A percentile compares a stretch with the other conserved stretches of the same genome.
These are phyloP conservation scores for Crenichthys baileyi DNA, from an alignment of 2,797 vertebrate species.

Conservation along the genomic window DNA sequence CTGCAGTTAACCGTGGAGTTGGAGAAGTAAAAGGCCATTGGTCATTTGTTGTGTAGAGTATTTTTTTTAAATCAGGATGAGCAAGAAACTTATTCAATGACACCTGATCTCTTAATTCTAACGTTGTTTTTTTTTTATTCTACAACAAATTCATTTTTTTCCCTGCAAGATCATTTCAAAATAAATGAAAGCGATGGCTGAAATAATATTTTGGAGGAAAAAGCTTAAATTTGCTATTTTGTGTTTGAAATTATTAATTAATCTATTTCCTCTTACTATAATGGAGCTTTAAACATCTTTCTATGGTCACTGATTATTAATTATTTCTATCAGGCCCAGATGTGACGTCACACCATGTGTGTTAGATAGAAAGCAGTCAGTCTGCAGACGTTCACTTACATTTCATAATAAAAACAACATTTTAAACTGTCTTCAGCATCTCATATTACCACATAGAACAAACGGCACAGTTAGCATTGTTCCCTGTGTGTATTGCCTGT, in stretches of 20 bases:
- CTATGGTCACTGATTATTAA: not conserved
- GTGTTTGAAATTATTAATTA: not conserved
- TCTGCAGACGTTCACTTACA: not conserved
- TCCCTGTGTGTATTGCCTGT: not conserved
- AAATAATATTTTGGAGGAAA: not conserved
- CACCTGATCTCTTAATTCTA: not conserved
- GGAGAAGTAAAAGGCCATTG: not conserved
- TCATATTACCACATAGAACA: no score
- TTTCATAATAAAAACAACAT: not conserved
- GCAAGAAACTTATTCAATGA: not conserved
- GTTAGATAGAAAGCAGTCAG: not conserved
- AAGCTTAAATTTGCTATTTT: not conserved
- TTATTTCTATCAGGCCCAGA: not conserved
- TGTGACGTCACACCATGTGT: not conserved
- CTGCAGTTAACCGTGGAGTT: not conserved
- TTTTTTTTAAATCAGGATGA: not conserved
- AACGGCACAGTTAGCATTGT: not conserved
- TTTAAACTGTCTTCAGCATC: no score
- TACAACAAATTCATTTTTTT: not conserved
- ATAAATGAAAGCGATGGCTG: not conserved
- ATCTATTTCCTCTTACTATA: not conserved
- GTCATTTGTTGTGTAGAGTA: not conserved
- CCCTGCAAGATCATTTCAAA: not conserved
- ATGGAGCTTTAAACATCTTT: not conserved
- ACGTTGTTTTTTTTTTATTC: not conserved